phyloP scores from a whole-genome alignment of 2,113 vertebrate genomes.

The Garra rufa region DNA sequence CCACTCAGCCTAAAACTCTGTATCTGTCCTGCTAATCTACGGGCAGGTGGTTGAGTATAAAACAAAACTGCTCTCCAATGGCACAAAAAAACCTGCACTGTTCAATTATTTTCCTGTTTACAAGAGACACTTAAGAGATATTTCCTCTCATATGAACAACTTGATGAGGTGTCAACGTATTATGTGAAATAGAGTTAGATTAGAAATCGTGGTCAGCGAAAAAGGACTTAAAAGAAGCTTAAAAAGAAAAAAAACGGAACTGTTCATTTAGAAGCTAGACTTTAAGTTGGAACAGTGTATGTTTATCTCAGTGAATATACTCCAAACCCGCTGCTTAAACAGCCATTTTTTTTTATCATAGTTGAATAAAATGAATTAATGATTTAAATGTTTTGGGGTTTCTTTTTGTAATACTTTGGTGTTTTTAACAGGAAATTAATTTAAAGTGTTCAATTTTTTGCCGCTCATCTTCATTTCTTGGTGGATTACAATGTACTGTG shows the following conservation, averaged over 20 bases:
- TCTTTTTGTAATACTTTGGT: conserved; percentile 83
- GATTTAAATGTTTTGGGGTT: conserved; percentile 63
- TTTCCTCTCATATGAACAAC: conserved; percentile 87
- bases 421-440: conserved; percentile 92
- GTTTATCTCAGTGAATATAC: conserved; percentile 86
- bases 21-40: conserved; percentile 96
- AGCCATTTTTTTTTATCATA: conserved; percentile 80
- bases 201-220: conserved; percentile 64
- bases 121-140: conserved; percentile 95
- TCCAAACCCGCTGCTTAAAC: conserved; percentile 82
- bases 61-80: conserved; percentile 88
- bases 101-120: conserved; percentile 99
- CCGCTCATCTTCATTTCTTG: conserved; percentile 59
- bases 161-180: conserved; percentile 81
- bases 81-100: conserved; percentile 96
- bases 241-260: conserved; percentile 65
- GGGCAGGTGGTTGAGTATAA: conserved; percentile 99
- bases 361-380: conserved; percentile 84
- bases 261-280: conserved; percentile 74
- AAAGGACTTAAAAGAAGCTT: conserved; percentile 32
- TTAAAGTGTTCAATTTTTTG: conserved; percentile 82
- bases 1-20: conserved; percentile 94
- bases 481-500: conserved; percentile 65
- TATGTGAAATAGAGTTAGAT: conserved; percentile 12
- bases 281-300: conserved; percentile 89